Percentiles rank a stretch among this genome's conserved stretches.
phyloP scores from a whole-genome alignment of 2,888 invertebrate genomes.

The Caenorhabditis sulstoni region DNA sequence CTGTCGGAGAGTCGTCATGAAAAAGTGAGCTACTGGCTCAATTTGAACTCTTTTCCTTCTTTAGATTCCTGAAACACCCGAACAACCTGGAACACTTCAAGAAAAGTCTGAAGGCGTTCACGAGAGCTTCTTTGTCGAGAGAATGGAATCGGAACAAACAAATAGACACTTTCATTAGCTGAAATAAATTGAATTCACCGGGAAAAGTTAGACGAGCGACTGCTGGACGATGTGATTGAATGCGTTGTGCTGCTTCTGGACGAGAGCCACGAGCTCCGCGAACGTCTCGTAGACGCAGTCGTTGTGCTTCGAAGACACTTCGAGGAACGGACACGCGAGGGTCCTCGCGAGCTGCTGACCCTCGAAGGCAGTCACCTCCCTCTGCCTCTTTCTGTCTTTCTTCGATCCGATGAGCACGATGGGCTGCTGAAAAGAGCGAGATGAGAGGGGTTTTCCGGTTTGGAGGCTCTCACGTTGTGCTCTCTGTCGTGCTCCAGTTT shows the following conservation, averaged over 20 bases:
- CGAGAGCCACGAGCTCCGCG: constrained; percentile 46
- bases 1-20: constrained; percentile 24
- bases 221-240: constrained; percentile 40
- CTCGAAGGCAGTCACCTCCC: constrained; percentile 57
- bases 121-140: not conserved
- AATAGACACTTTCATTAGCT: constrained; percentile 26
- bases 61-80: constrained; percentile 47
- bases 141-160: constrained; percentile 39
- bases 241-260: constrained; percentile 44
- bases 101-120: constrained; percentile 24
- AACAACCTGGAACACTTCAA: constrained; percentile 49
- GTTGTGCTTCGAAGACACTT: constrained; percentile 65
- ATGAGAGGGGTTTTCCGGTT: not conserved
- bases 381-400: constrained; percentile 54
- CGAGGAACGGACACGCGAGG: constrained; percentile 60
- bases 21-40: constrained; percentile 28
- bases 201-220: constrained; percentile 26
- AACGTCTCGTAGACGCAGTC: constrained; percentile 64
- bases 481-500: constrained; percentile 40
- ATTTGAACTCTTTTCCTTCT: not conserved
- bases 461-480: constrained; percentile 50
- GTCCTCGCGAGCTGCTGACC: constrained; percentile 60
- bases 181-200: constrained; percentile 31
- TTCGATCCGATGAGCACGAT: constrained; percentile 63
- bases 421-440: constrained; percentile 50